Evolutionary conservation across 2,888 invertebrate species (phyloP).

Genomic region (Chorisops tibialis): DNA sequence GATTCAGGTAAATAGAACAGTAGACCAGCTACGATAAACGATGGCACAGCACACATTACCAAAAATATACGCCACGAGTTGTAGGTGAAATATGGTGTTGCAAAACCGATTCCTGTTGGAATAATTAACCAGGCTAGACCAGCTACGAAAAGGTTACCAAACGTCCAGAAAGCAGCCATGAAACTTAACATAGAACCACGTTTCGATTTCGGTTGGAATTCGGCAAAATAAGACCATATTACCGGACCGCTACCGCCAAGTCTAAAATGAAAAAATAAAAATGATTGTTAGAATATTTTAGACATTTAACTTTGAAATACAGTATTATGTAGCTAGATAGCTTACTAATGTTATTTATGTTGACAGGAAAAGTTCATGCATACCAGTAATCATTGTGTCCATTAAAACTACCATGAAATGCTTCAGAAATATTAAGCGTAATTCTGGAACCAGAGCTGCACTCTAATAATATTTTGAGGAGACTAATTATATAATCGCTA

Average conservation of each 20-base stretch:
- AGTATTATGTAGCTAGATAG: no score
- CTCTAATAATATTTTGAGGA: no score
- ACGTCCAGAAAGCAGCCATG: constrained; percentile 94
- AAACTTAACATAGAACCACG: constrained; percentile 90
- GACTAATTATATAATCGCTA: no score
- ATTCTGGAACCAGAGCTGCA: no score
- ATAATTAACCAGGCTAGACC: constrained; percentile 76
- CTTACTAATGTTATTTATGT: no score
- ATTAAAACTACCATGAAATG: no score
- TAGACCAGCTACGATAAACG: constrained; percentile 79
- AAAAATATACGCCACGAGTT: constrained; percentile 92
- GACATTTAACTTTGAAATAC: neutral
- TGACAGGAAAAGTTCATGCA: no score
- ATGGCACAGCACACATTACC: constrained; percentile 82
- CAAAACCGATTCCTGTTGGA: constrained; percentile 67
- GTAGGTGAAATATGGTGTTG: constrained; percentile 68
- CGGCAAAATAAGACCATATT: constrained; percentile 93
- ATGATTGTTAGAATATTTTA: neutral
- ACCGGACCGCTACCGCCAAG: constrained; percentile 66
- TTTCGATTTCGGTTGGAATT: constrained; percentile 88
- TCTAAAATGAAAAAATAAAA: constrained; percentile 35
- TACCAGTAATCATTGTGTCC: no score
- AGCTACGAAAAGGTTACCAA: constrained; percentile 88
- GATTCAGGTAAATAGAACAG: constrained; percentile 85
- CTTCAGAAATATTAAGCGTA: no score